Base-by-base conservation (phyloP, 2,888 invertebrate genomes). In the Dryocosmus kuriphilus region DNA sequence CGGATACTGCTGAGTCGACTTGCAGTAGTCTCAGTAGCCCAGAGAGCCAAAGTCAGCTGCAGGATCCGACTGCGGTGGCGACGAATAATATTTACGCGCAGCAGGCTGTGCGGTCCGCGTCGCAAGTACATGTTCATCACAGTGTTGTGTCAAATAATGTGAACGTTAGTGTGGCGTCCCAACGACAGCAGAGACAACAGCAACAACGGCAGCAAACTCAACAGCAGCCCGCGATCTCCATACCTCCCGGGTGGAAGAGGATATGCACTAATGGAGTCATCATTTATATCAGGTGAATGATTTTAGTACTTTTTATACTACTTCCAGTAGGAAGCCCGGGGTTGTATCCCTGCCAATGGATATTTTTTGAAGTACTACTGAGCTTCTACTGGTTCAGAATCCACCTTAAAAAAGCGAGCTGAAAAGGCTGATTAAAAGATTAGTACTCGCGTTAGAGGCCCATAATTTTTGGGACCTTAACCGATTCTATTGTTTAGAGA, bases 191-290 rank as follows among this genome's bases (percentile, higher is more conserved):
- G 19, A 81, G 83, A 67, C 85, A 82, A 9, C 82, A 81, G 51
- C 82, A 80, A 67, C 85, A 82, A 9, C 82, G 81, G 51, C 82
- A 80, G 60, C 83, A 82, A 61, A 65, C 81, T 22, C 88, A 87
- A 24, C 89, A 88, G 77, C 89, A 86, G 74, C 87, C 90, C 80
- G 87, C 91, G 80, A 92, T 94, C 80, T 89, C 94, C 86, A 94
- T 96, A 88, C 96, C 96, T 85, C 94, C 94, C 87, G 96, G 96
- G 83, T 97, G 96, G 96, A 95, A 95, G 91, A 93, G 97, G 89
- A 93, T 95, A 85, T 92, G 94, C 86, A 94, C 94, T 89, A 95
- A 95, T 91, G 95, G 95, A 86, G 94, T 94, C 91, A 93, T 96
- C 91, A 94, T 95, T 89, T 96, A 96, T 92, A 94, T 96, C 92